Conservation (phyloP, 2,888 invertebrate genomes). For the Odontocolon sp. region DNA sequence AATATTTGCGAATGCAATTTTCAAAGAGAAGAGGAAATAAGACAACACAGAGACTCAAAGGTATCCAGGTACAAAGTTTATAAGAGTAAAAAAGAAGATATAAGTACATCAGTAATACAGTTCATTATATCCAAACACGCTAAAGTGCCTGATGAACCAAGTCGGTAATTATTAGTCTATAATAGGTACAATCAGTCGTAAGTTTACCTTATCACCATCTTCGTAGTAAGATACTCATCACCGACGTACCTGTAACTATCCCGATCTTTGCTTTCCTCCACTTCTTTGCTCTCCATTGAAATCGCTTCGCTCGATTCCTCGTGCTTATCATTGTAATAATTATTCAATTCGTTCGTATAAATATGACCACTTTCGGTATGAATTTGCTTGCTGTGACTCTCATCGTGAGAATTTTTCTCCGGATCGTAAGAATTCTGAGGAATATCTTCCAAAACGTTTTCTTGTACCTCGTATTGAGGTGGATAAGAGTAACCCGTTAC, state of each 20-base stretch:
- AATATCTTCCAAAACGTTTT: slow-evolving; percentile 51
- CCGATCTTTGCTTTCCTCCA: slow-evolving; percentile 63
- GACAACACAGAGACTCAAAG: not conserved
- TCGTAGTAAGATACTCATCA: slow-evolving; percentile 51
- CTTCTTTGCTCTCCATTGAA: slow-evolving; percentile 63
- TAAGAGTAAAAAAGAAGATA: not conserved
- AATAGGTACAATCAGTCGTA: not conserved
- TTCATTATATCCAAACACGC: not conserved
- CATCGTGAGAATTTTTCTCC: slow-evolving; percentile 81
- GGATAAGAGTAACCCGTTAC: slow-evolving; percentile 64
- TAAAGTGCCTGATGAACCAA: not conserved
- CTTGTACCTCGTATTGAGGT: slow-evolving; percentile 58
- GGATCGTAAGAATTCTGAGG: slow-evolving; percentile 61
- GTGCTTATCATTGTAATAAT: slow-evolving; percentile 73
- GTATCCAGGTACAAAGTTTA: not conserved
- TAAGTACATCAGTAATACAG: not conserved
- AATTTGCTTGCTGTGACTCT: slow-evolving; percentile 69
- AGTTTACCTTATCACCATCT: slow-evolving; percentile 61
- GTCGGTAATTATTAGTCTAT: not conserved
- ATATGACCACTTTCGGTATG: slow-evolving; percentile 69
- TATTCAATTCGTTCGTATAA: slow-evolving; percentile 68
- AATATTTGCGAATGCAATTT: not conserved
- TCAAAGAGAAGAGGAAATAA: not conserved
- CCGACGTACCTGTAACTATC: slow-evolving; percentile 54
- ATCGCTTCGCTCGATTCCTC: slow-evolving; percentile 68